Evolutionary conservation across 1,140 invertebrate species (phyloP).

Genomic region (Trichonephila clavipes): DNA sequence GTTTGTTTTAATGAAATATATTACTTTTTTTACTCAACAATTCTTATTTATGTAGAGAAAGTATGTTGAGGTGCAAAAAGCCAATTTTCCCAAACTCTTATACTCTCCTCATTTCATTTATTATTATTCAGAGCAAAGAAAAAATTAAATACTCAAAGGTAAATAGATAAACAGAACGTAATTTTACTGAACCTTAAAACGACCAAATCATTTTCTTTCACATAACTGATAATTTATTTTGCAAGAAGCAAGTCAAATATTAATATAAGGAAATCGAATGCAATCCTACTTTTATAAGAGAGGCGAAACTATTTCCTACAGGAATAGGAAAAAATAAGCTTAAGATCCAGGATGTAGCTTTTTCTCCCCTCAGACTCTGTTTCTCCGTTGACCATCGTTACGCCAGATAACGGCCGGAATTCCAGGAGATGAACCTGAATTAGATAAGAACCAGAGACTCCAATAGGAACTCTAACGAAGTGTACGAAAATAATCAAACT

Average conservation of each 20-base stretch:
- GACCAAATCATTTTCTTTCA: not conserved
- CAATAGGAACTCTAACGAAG: conserved; percentile 11
- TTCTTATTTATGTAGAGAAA: no score
- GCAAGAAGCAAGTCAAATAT: not conserved
- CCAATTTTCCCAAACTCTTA: no score
- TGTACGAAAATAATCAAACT: conserved; percentile 2
- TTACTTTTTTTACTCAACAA: no score
- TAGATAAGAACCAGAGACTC: not conserved
- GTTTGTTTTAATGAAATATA: no score
- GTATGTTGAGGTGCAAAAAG: no score
- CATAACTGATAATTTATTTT: not conserved
- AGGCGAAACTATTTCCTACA: not conserved
- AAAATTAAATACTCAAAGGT: no score
- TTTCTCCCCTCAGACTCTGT: not conserved
- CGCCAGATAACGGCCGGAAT: not conserved
- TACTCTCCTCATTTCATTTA: no score
- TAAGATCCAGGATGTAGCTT: not conserved
- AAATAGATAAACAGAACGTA: no score
- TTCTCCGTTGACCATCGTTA: not conserved
- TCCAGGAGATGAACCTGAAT: conserved; percentile 30
- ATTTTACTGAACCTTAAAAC: not conserved
- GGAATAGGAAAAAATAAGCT: conserved; percentile 15
- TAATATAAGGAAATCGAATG: conserved; percentile 16
- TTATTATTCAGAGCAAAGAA: no score
- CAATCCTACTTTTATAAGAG: not conserved